Percentiles rank a stretch among this genome's conserved stretches.
Conservation (phyloP, 2,797 vertebrate species). For the Pseudocheirus occidentalis region DNA sequence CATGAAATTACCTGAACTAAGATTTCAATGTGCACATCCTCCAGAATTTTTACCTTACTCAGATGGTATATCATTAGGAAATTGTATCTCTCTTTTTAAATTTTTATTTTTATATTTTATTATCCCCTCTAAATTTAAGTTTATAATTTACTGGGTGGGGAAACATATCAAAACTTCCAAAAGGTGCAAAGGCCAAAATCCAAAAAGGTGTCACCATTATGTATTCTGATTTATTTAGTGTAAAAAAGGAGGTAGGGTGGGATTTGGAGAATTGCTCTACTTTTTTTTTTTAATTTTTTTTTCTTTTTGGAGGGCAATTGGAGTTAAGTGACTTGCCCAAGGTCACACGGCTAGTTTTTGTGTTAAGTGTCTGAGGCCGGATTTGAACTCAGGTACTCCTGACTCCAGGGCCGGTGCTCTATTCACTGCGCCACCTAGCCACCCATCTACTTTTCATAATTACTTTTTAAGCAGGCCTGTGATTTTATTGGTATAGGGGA, state of each 20-base stretch:
- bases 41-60: background rate
- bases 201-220: background rate
- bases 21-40: background rate
- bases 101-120: constrained; percentile 11
- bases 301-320: no score
- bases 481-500: background rate
- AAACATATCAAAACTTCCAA: background rate
- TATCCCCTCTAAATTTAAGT: constrained; percentile 15
- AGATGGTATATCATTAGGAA: background rate
- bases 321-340: no score
- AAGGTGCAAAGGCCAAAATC: background rate
- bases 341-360: no score
- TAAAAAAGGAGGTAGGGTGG: background rate
- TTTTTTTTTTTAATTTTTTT: no score
- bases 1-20: background rate
- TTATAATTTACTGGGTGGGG: background rate
- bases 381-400: no score
- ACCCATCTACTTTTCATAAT: background rate
- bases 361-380: no score
- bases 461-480: background rate
- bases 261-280: background rate
- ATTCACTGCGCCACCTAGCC: no score
- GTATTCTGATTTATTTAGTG: background rate
- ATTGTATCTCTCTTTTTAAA: background rate
- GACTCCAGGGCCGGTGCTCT: no score